Conservation (phyloP, 2,113 vertebrate species). For the Gopherus evgoodei region DNA sequence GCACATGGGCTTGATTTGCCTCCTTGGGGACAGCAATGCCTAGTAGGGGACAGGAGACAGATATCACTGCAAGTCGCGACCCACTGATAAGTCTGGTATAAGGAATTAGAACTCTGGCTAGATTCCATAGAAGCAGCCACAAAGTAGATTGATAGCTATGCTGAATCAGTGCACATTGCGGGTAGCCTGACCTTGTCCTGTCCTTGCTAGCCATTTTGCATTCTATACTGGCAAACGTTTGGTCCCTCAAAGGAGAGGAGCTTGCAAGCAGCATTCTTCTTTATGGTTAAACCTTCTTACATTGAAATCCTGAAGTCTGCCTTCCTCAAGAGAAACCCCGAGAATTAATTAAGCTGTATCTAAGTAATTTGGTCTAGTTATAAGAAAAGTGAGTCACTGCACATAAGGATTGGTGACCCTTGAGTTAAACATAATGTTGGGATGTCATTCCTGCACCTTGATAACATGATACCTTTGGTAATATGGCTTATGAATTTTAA, state of each 20-base stretch:
- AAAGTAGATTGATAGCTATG: neutral
- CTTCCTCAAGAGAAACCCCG: neutral
- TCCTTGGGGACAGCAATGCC: neutral
- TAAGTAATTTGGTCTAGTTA: neutral
- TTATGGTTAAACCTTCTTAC: neutral
- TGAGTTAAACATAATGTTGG: neutral
- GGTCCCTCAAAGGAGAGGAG: neutral
- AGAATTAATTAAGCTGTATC: fast-evolving
- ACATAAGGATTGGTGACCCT: neutral
- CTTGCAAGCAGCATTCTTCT: neutral
- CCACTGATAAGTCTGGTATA: neutral
- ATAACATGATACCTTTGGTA: neutral
- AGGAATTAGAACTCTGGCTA: neutral
- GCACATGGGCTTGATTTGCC: neutral
- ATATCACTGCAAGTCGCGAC: neutral
- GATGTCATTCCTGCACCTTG: neutral
- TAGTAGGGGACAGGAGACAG: neutral
- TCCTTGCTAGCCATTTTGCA: neutral
- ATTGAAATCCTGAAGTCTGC: neutral
- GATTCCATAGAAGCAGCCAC: neutral
- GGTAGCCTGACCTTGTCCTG: neutral
- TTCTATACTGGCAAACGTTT: neutral
- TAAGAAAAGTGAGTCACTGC: neutral
- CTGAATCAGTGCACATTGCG: neutral
- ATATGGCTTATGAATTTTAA: neutral